Evolutionary conservation across 2,888 invertebrate species (phyloP), one percentile per base, ranked within the genome.

Genomic region (Pandemis heparana): DNA sequence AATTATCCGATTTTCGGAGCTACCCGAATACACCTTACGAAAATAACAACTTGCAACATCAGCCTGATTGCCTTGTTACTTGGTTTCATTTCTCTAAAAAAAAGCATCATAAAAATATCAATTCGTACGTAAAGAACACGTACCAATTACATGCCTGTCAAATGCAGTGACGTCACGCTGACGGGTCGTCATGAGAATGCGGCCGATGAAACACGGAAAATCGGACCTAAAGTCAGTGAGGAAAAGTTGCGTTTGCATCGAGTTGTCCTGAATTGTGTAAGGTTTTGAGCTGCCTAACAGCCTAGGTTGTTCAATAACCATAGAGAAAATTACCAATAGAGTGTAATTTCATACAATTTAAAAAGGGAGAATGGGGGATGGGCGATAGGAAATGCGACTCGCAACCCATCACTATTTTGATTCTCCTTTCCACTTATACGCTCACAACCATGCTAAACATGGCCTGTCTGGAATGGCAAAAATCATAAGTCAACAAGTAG

Each of bases 131-230:
- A 71, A 72, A 68, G 68, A 72, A 72, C 72, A 72, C 56, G 63
- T 59, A 72, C 67, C 72, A 72, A 72, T 72, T 72, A 72, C 68
- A 68, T 63, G 63, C 67, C 72, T 68, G 72, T 72, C 72, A 72
- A 72, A 68, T 8, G 56, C 72, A 72, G 67, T 39, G 63, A 63
- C 46, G 72, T 53, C 67, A 63, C 63, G 39, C 8, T 56, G 67
- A 72, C 67, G 46, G 62, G 32, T 43, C 39, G 72, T 72, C 72
- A 72, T 60, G 67, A 53, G 61, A 39, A 14, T 60, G 39, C 71
- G 62, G 23, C 23, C 9, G 5, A 14, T 16, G 53, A 9, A 43
- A 14, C 43, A 12, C 10, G 5, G 18, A 7, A 62, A 18, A 18
- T 12, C 51, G 18, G 12, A 51, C 6, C 16, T 60, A n/a, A 10